phyloP scores from a whole-genome alignment of 1,140 invertebrate species.

The Leucophenga varia region DNA sequence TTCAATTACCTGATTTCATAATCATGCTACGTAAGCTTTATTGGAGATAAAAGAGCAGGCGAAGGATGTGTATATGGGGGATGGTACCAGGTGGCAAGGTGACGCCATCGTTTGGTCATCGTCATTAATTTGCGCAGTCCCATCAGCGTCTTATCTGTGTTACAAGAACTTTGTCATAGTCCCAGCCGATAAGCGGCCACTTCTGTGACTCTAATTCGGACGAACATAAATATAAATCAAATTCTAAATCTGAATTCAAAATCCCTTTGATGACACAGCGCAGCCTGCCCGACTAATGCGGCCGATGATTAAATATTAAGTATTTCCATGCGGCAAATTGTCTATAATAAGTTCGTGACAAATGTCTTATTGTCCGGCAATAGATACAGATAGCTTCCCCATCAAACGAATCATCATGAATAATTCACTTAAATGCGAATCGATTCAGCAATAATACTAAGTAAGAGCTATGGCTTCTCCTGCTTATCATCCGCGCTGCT shows the following conservation, averaged over 20 bases:
- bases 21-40: background rate
- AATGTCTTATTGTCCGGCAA: too few species aligned
- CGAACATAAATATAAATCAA: too few species aligned
- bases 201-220: too few species aligned
- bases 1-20: constrained; percentile 14
- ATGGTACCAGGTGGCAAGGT: constrained; percentile 1
- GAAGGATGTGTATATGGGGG: too few species aligned
- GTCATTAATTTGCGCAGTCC: constrained; percentile 6
- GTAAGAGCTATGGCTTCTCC: too few species aligned
- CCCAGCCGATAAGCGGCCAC: constrained; percentile 12
- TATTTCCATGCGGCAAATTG: too few species aligned
- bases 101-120: constrained; percentile 7
- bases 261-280: constrained; percentile 17
- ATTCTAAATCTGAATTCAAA: constrained; percentile 5
- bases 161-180: constrained; percentile 18
- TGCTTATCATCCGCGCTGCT: too few species aligned
- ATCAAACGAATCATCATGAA: background rate
- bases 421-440: too few species aligned
- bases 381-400: constrained; percentile 6
- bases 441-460: too few species aligned
- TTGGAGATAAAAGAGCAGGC: too few species aligned
- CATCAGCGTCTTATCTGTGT: constrained; percentile 8
- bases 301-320: too few species aligned
- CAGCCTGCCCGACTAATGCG: background rate
- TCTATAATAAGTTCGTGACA: constrained; percentile 17